Evolutionary conservation across 1,140 invertebrate genomes (phyloP), one percentile per base, ranked within the genome.

Genomic region (Frieseomelitta varia): DNA sequence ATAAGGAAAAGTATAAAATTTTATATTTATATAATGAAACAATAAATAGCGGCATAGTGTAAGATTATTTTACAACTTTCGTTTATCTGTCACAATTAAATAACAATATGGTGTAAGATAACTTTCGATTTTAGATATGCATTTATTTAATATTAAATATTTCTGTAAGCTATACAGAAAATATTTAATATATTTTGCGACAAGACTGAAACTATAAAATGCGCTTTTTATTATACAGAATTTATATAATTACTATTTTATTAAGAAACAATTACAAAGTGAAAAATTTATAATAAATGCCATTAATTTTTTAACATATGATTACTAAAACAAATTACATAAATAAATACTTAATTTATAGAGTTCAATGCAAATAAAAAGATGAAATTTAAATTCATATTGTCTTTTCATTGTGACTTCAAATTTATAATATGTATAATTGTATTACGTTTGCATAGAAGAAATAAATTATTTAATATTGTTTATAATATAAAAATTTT

Each of bases 71-170:
- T 47, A 47, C 39, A 47, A 10, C 10, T 19, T 27, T 72, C 47
- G 53, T 3, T 27, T 72, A 75, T 56, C 19, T 34, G 10, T 75
- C 34, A 56, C 11, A 56, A 30, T 10, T 39, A 39, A 51, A 27
- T n/a, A 51, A 8, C 4, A 4, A 14, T 11, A 73, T 55, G 10
- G 27, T 55, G 55, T 73, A 21, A 55, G 55, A 21, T 72, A 4
- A 27, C 3, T 19, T 27, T 72, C n/a, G 53, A 12, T 27, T 73
- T 73, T 53, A 79, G 24, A 79, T 79, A 19, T 61, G 55, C 68
- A 80, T 80, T 79, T 68, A 68, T n/a, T 72, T 30, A 80, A 72
- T n/a, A 47, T 68, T 72, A 58, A 80, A 61, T 24, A 47, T 21
- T 72, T 58, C 21, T 72, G 10, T 47, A 58, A 51, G 19, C 2